Evolutionary conservation across 92 coral and sea anemone species (phyloP).

Genomic region (Umimayanthus kanabou): DNA sequence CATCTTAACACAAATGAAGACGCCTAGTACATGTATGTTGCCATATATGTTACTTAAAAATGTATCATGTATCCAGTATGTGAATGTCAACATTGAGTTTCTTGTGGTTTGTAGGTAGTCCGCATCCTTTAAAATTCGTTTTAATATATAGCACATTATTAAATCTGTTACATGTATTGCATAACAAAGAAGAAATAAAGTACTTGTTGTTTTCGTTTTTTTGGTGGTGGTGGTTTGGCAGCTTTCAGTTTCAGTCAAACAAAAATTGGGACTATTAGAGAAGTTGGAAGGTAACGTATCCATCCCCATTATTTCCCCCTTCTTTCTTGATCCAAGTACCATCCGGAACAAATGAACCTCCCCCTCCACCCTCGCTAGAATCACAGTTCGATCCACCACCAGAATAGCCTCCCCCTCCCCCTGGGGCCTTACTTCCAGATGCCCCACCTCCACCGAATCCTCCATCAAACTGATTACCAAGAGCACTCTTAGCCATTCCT

Average conservation of each 20-base stretch:
- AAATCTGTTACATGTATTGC: no score
- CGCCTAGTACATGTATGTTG: no score
- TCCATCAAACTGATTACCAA: background rate
- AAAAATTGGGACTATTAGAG: background rate
- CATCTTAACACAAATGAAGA: no score
- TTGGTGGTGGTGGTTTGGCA: no score
- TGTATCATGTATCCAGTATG: no score
- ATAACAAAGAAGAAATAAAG: no score
- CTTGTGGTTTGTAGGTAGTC: no score
- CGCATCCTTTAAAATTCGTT: no score
- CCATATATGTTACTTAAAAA: no score
- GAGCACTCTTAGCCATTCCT: background rate
- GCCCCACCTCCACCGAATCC: constrained; percentile 23
- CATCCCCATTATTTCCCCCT: constrained; percentile 4
- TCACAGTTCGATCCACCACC: background rate
- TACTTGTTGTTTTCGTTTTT: no score
- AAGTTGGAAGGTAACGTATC: background rate
- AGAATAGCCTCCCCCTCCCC: constrained; percentile 22
- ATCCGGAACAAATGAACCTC: constrained; percentile 12
- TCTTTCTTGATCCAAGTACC: background rate
- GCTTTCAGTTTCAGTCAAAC: background rate
- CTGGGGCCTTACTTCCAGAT: background rate
- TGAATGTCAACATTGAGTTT: background rate
- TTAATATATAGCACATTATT: no score
- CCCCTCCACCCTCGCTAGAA: background rate